Base-by-base conservation (phyloP, 2,113 vertebrate species). In the Halcyon senegalensis region DNA sequence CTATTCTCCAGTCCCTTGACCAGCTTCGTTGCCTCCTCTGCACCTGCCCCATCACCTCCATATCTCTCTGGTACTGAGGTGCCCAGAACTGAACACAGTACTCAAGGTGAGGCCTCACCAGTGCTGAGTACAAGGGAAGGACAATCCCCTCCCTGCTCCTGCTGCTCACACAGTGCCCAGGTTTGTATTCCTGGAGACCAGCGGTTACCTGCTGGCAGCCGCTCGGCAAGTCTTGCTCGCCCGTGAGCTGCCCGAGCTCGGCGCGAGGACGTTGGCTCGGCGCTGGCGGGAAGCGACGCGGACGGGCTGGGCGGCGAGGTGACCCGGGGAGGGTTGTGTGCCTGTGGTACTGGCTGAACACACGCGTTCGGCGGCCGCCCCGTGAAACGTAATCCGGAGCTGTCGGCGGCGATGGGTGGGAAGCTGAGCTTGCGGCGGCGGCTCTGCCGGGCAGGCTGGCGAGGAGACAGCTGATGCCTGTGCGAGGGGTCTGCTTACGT, bases 261-360 rank as follows among this genome's bases (percentile, higher is more conserved):
- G 93, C 95, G 77, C 18, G 31, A 55, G 93, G 86, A 58, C 50
- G 35, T 62, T 89, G 16, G 48, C 87, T 96, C 48, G 41, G 85
- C 3, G 28, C 94, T 91, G 97, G 78, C 94, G 87, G 93, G 95
- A 50, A 53, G 93, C 27, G 19, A n/a, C 68, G 90, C 24, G 37
- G 85, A 44, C 24, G 3, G 92, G 73, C 73, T 50, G 17, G 13
- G 91, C 81, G 46, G 81, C 5, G 87, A 41, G 95, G 70, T 84
- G 94, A 43, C 84, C 5, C 25, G 1, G 89, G 31, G n/a, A 92
- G 73, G 41, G 84, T 3, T 28, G 67, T 5, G 68, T 6, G 37
- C 2, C 33, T 1, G 9, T 6, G n/a, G 15, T 53, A 4, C 72
- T 16, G 70, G 6, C 6, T 0, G 51, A 66, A 56, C 89, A 53